These are phyloP conservation scores for Drosophila tropicalis DNA, from an alignment of 1,140 invertebrate species.

Conservation along the genomic window DNA sequence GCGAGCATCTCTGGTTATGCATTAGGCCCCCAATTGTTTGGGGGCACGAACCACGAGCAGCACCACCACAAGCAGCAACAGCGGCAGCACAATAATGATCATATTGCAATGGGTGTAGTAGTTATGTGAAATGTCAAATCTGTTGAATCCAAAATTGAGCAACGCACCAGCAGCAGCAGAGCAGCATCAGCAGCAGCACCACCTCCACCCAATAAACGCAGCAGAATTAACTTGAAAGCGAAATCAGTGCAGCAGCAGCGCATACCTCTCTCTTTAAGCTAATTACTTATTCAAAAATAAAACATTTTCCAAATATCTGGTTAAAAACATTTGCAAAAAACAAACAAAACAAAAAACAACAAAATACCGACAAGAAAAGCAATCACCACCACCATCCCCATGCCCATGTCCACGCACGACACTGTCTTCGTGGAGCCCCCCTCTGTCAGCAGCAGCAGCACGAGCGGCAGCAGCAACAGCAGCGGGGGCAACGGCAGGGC, in stretches of 20 bases:
- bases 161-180: slow-evolving; percentile 2
- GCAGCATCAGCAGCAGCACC: slow-evolving; percentile 25
- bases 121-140: slow-evolving; percentile 67
- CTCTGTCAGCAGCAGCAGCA: slow-evolving; percentile 35
- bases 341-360: too few relatives aligned
- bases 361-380: too few relatives aligned
- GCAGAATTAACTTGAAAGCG: slow-evolving; percentile 53
- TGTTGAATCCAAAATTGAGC: slow-evolving; percentile 32
- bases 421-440: slow-evolving; percentile 69
- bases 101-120: slow-evolving; percentile 62
- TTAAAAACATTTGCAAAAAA: slow-evolving; percentile 22
- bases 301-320: slow-evolving; percentile 33
- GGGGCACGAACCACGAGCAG: slow-evolving; percentile 69
- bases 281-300: slow-evolving; percentile 51
- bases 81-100: slow-evolving; percentile 59
- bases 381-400: slow-evolving; percentile 18
- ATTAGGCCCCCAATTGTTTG: slow-evolving; percentile 81
- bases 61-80: slow-evolving; percentile 42
- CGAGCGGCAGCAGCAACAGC: not conserved
- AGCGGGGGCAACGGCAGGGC: slow-evolving; percentile 30
- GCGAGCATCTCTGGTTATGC: slow-evolving; percentile 72
- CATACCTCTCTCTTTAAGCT: slow-evolving; percentile 20
- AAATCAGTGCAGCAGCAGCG: slow-evolving; percentile 29
- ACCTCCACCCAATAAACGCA: slow-evolving; percentile 41
- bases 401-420: slow-evolving; percentile 73